Conservation (phyloP, 2,797 vertebrate species). For the Hirundo rustica region DNA sequence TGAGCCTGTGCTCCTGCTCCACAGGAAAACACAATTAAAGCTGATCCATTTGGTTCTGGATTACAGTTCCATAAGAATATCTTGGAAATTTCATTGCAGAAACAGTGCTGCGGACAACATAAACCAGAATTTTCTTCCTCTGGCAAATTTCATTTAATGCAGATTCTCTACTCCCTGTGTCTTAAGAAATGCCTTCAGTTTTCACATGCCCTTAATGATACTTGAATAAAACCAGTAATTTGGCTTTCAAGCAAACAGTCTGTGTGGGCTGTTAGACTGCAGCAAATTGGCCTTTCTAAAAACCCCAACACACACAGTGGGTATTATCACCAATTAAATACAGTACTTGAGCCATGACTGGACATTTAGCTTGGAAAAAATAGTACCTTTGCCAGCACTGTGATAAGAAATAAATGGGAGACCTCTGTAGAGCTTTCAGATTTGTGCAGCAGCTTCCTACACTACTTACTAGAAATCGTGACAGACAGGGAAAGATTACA, state of each 20-base stretch:
- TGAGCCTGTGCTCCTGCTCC: slow-evolving; percentile 5
- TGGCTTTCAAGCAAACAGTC: background rate
- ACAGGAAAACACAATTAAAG: slow-evolving; percentile 12
- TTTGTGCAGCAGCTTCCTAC: background rate
- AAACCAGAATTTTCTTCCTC: background rate
- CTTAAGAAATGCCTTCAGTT: background rate
- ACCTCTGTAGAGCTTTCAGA: background rate
- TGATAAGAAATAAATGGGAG: background rate
- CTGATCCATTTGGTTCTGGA: background rate
- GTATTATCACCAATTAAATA: slow-evolving; percentile 8
- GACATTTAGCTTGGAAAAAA: background rate
- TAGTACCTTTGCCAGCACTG: background rate
- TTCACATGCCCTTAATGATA: background rate
- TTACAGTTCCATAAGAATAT: background rate
- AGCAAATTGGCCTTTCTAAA: background rate
- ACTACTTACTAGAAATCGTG: background rate
- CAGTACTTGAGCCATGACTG: background rate
- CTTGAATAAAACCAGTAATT: background rate
- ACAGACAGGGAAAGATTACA: background rate
- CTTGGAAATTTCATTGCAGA: background rate
- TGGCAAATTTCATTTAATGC: background rate
- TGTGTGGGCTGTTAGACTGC: background rate
- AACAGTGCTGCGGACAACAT: background rate
- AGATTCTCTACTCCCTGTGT: background rate
- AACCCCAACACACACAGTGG: background rate